Evolutionary conservation across 2,797 vertebrate genomes (phyloP), one percentile per base, ranked within the genome.

Genomic region (Zenarchopterus dispar): DNA sequence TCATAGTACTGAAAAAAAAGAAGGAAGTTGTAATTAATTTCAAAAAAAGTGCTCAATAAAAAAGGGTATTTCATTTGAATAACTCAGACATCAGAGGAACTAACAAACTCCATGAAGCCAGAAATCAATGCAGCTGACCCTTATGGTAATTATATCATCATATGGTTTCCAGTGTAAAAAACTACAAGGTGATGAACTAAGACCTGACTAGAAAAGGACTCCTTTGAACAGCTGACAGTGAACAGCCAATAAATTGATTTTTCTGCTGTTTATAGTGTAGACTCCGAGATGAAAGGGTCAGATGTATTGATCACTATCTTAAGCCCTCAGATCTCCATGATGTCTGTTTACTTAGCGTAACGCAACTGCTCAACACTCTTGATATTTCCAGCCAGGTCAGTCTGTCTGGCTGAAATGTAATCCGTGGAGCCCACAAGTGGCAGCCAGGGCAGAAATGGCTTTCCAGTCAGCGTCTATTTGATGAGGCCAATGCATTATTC

Each of bases 1-100:
- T 99, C 97, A 1, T 98, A 99, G 91, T 99, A 99, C 97, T 98
- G 77, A 71, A 86, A 68, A 0, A 77, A 74, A 85, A 73, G 52
- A 70, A 9, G 79, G n/a, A 39, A 9, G 8, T 47, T 10, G 28
- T 10, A 56, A 9, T 51, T 51, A 51, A 17, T 15, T n/a, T n/a
- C n/a, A n/a, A n/a, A n/a, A n/a, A n/a, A n/a, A n/a, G n/a, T n/a
- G n/a, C n/a, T n/a, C n/a, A n/a, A n/a, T n/a, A n/a, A n/a, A 15
- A 39, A 39, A 39, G 2, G 15, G 13, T 15, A 39, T 5, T 39
- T 39, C 13, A 15, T 15, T 39, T 3, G 15, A 39, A 39, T 15
- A 39, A 16, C 21, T 22, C 31, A 48, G 10, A 53, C 10, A 21
- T 15, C 13, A 39, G 36, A 5, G 24, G 3, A 56, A 70, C 46